Base-by-base conservation (phyloP, 64 coral and sea anemone species). In the Hydrozoanthus tunicans region DNA sequence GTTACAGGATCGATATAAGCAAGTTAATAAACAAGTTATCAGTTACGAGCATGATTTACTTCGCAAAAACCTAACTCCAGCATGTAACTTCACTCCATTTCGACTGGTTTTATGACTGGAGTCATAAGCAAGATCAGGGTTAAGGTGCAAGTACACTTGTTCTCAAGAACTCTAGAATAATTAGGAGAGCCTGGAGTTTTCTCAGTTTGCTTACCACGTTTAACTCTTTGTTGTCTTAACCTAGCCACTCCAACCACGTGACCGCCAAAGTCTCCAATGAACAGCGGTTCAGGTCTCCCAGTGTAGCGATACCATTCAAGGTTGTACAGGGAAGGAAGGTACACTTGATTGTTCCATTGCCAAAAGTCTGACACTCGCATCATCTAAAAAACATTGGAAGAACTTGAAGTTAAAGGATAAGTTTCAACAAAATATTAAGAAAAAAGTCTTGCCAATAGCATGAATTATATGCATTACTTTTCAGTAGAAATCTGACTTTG, bases 231-330 rank as follows among this genome's bases (percentile, higher is more conserved):
- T 25, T 88, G 84, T 23, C 84, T 88, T 58, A 88, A 11, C 84
- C 84, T 88, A 6, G 84, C 68, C 11, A 88, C 55, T n/a, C 84
- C 84, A 72, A 88, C 43, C 54, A 88, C 68, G 20, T 88, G 70
- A 61, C 84, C 84, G 15, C 84, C 70, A 70, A 88, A 88, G 8
- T 56, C 84, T 17, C 24, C 56, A 20, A 88, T 70, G 51, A 88
- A 88, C 13, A 73, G 27, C 25, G 84, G 24, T 74, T 88, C 68
- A 20, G 84, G 84, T 13, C 6, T 75, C 2, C 84, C 55, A 1
- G 84, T 88, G 56, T 88, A 88, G 25, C 74, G 9, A 17, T 88
- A 88, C 84, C 84, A 88, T 6, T 88, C 84, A 12, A 88, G 84
- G 26, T 88, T 88, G 84, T 88, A 88, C 56, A 88, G 52, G 13